Percentiles rank a stretch among this genome's conserved stretches.
Conservation (phyloP, 2,113 vertebrate genomes). For the Colistium nudipinnis region DNA sequence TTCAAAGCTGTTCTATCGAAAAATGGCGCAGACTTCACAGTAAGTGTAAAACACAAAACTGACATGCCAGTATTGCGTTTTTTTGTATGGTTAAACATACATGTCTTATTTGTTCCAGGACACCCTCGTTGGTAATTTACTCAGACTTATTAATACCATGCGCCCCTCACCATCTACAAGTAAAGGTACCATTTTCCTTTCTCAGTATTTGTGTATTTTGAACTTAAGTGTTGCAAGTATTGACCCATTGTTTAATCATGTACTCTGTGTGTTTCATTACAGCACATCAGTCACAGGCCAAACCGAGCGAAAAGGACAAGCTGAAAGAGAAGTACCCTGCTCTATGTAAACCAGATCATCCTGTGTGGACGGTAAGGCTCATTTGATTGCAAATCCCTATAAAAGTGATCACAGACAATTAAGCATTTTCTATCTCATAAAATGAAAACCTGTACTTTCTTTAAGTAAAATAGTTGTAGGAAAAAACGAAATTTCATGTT, state of each 20-base stretch:
- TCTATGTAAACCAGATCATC: slow-evolving; percentile 89
- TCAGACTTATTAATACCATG: slow-evolving; percentile 93
- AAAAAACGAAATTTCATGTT: neutral
- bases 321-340: slow-evolving; percentile 90
- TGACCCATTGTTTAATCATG: neutral
- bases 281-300: slow-evolving; percentile 68
- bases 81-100: neutral
- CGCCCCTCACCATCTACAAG: slow-evolving; percentile 82
- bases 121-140: slow-evolving; percentile 88
- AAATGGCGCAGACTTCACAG: slow-evolving; percentile 94
- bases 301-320: slow-evolving; percentile 86
- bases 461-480: neutral
- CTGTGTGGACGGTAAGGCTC: slow-evolving; percentile 82
- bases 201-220: neutral
- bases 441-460: neutral
- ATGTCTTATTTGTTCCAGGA: slow-evolving; percentile 76
- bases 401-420: too few relatives aligned
- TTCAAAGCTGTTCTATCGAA: slow-evolving; percentile 86
- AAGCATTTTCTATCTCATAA: neutral
- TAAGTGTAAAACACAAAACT: slow-evolving; percentile 50
- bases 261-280: neutral
- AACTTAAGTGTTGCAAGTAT: neutral
- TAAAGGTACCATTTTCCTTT: slow-evolving; percentile 76
- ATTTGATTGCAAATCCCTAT: neutral
- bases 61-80: too few relatives aligned